Base-by-base conservation (phyloP, 2,888 invertebrate species). In the Rhagophthalmus giganteus region DNA sequence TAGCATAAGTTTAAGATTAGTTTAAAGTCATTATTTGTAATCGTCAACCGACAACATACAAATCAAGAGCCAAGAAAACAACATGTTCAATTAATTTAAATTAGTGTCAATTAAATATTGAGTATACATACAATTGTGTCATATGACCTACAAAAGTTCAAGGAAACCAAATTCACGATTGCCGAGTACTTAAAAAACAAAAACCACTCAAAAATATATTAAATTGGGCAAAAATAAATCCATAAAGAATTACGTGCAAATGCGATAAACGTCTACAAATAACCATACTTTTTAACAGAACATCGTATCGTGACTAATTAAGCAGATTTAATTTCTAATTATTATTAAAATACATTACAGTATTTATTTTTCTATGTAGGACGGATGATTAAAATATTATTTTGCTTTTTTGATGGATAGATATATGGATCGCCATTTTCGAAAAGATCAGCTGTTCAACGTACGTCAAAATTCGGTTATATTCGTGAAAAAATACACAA, bases 371-470 rank as follows among this genome's bases (percentile, higher is more conserved):
- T 16, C 28, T 33, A 28, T 7, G 13, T 9, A 32, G 40, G 40
- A 41, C 40, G 40, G 40, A 5, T 20, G 20, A 59, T 59, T 61
- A 64, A 65, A 63, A 63, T 59, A 66, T 63, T 63, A 63, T 62
- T 51, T 53, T 58, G 58, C 58, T 62, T 62, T 63, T 64, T 33
- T 35, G 31, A 39, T 35, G 38, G 34, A 42, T 54, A 32, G 49
- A 39, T 55, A 24, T 42, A 38, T 50, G 46, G 63, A 63, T 66
- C 69, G 70, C 73, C 73, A 73, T 73, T 68, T 71, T 70, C 39
- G 59, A 41, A 61, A 54, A 60, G 61, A 72, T 73, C 73, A 71
- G 72, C 72, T 73, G 72, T 69, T 70, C 33, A 31, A 13, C 27
- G 7, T 16, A 39, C 39, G 31, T 47, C 47, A 47, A 38, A 32